Percentiles rank a stretch among this genome's conserved stretches.
Evolutionary conservation across 2,797 vertebrate species (phyloP).

Genomic region (Propithecus deckenii): DNA sequence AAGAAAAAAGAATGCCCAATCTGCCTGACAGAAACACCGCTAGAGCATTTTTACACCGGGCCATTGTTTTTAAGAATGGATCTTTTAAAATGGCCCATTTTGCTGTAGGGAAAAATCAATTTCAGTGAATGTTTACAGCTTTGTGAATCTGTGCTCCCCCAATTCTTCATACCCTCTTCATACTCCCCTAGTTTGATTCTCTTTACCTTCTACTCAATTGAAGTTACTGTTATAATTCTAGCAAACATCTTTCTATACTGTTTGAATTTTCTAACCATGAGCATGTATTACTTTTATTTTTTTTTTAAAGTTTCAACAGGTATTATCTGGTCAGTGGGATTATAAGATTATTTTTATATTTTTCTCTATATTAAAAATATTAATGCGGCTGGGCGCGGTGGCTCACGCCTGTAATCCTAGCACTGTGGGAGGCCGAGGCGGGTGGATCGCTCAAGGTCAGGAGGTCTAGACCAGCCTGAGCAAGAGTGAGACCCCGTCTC

Average conservation of each 20-base stretch:
- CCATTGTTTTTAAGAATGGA: background rate
- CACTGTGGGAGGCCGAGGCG: too few species aligned
- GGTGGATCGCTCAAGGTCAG: too few species aligned
- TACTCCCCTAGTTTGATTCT: background rate
- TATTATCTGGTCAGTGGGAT: background rate
- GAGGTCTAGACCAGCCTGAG: too few species aligned
- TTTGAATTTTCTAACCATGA: background rate
- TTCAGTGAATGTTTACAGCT: background rate
- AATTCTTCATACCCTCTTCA: background rate
- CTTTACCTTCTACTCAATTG: background rate
- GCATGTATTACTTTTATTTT: background rate
- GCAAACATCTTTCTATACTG: background rate
- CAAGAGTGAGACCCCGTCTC: too few species aligned
- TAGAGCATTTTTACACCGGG: background rate
- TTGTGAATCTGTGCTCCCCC: background rate
- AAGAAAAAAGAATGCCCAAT: background rate
- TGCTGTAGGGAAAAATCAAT: background rate
- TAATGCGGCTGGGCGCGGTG: too few species aligned
- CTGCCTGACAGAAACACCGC: conserved; percentile 1
- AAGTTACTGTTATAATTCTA: conserved; percentile 18
- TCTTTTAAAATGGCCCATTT: conserved; percentile 36
- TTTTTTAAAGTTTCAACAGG: background rate
- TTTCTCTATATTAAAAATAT: background rate
- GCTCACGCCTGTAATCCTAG: too few species aligned
- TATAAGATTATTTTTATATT: conserved; percentile 4